phyloP scores from a whole-genome alignment of 2,113 vertebrate species.

The Motacilla tschutschensis region DNA sequence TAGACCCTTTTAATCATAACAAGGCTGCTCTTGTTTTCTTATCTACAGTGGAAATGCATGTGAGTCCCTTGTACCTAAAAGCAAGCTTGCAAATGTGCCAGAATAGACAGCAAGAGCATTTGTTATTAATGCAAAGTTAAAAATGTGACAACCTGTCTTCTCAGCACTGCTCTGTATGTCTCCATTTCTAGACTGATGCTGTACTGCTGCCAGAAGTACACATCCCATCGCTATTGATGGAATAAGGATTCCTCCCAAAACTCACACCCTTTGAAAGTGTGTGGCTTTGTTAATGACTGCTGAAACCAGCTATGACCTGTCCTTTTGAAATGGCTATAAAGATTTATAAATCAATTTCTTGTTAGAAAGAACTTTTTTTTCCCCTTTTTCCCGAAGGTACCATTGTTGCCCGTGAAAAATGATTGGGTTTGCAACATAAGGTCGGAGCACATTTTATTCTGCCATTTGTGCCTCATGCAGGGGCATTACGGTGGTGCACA shows the following conservation, averaged over 20 bases:
- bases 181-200: neutral
- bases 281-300: conserved; percentile 7
- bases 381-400: conserved; percentile 12
- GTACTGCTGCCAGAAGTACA: neutral
- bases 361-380: conserved; percentile 16
- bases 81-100: conserved; percentile 49
- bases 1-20: conserved; percentile 63
- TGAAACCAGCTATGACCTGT: conserved; percentile 27
- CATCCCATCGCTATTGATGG: neutral
- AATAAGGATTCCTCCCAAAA: neutral
- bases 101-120: conserved; percentile 29
- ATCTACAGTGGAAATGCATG: conserved; percentile 26
- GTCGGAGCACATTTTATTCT: conserved; percentile 16
- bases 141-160: conserved; percentile 34
- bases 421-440: conserved; percentile 22
- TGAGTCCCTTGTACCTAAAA: conserved; percentile 46
- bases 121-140: conserved; percentile 47
- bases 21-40: conserved; percentile 60
- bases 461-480: neutral
- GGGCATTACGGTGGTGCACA: neutral
- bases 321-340: conserved; percentile 35
- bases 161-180: conserved; percentile 5
- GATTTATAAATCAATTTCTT: conserved; percentile 53
- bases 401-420: conserved; percentile 29
- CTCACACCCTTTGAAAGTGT: neutral